Evolutionary conservation across 1,140 invertebrate genomes (phyloP).

Genomic region (Eupeodes corollae): DNA sequence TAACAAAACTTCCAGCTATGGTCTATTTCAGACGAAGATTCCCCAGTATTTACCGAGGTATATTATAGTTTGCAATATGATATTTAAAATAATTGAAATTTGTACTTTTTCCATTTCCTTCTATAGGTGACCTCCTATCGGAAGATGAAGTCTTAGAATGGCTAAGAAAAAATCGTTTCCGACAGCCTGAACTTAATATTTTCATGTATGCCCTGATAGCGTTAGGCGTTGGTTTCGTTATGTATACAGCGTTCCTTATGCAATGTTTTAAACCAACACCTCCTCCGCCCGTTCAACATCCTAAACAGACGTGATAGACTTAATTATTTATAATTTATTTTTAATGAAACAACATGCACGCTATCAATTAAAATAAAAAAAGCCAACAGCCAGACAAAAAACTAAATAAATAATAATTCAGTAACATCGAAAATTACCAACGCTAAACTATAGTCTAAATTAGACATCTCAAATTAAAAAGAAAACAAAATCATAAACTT

Average conservation of each 20-base stretch:
- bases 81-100: neutral
- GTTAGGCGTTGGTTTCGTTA: slow-evolving; percentile 69
- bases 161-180: slow-evolving; percentile 84
- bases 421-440: no score
- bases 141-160: slow-evolving; percentile 86
- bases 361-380: neutral
- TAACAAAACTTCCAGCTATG: slow-evolving; percentile 79
- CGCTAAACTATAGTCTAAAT: no score
- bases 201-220: slow-evolving; percentile 90
- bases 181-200: slow-evolving; percentile 83
- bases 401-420: neutral
- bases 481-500: no score
- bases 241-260: slow-evolving; percentile 82
- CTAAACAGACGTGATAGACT: slow-evolving; percentile 32
- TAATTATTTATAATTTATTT: neutral
- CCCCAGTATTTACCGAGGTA: slow-evolving; percentile 88
- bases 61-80: slow-evolving; percentile 7
- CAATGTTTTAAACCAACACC: slow-evolving; percentile 71
- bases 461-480: no score
- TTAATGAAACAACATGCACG: neutral
- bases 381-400: neutral
- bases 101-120: neutral
- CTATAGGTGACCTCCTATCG: slow-evolving; percentile 64
- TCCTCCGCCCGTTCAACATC: slow-evolving; percentile 37
- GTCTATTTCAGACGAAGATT: slow-evolving; percentile 90